phyloP scores from a whole-genome alignment of 2,797 vertebrate genomes.

The Peromyscus aztecus region DNA sequence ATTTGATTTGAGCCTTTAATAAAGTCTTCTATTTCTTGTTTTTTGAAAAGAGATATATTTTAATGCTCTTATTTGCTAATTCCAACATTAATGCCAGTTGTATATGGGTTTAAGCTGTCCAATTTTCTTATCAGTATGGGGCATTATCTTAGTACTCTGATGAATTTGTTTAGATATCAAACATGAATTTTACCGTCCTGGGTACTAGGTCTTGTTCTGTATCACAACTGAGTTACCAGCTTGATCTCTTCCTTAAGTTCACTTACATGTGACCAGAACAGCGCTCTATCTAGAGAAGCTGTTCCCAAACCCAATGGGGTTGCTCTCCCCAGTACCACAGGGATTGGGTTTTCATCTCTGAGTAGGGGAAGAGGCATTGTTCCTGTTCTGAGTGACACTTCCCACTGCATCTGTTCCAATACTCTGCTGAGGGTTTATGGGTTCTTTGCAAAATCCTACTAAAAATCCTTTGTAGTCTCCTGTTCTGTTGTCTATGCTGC shows the following conservation, averaged over 20 bases:
- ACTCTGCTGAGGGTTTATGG: background rate
- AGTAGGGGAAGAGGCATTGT: background rate
- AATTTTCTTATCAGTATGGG: background rate
- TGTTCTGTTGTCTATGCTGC: background rate
- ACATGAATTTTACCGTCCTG: slow-evolving; percentile 50
- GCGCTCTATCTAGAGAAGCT: slow-evolving; percentile 23
- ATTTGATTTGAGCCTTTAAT: background rate
- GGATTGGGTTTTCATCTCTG: slow-evolving; percentile 29
- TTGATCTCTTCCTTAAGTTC: background rate
- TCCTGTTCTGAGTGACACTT: background rate
- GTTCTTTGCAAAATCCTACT: background rate
- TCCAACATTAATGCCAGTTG: background rate
- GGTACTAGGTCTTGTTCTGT: background rate
- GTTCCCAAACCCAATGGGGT: background rate
- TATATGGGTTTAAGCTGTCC: background rate
- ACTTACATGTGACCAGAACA: background rate
- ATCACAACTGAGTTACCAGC: background rate
- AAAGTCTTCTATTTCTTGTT: background rate
- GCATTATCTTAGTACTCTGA: slow-evolving; percentile 39
- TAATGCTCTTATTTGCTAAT: background rate
- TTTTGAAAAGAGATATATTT: background rate
- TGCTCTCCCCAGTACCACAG: background rate
- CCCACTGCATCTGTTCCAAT: background rate
- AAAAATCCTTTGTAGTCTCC: background rate
- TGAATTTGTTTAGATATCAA: slow-evolving; percentile 39